Base-by-base conservation (phyloP, 64 coral and sea anemone species). In the Montipora foliosa region DNA sequence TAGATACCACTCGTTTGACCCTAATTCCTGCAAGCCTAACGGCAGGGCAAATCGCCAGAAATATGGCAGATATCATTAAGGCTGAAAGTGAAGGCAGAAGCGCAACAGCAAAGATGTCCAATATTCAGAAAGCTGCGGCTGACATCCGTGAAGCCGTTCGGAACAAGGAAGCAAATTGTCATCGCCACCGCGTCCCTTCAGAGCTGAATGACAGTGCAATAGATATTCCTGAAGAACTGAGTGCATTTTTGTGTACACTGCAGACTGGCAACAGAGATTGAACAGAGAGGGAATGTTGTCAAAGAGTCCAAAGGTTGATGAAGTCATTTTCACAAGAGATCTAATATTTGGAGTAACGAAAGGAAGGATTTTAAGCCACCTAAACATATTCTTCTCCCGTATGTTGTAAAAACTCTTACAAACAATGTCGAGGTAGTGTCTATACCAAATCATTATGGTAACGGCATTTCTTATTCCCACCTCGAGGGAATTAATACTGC, bases 391-490 rank as follows among this genome's bases (percentile, higher is more conserved):
- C 49, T 81, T 8, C 24, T 81, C 1, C 76, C 77, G 8, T 81
- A 90, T 69, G 89, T 62, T 51, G 89, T 90, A 11, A 92, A 92
- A 76, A 55, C 90, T 11, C 60, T 82, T 19, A 76, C 90, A 37
- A 92, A 84, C 67, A 92, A 84, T 15, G 79, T 92, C 2, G 48
- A 92, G 46, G n/a, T 92, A 25, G 72, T 92, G 5, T 47, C 6
- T 25, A 83, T 81, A n/a, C 19, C 61, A 81, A 81, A 90, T 12
- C 88, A 76, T 79, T 90, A 37, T 61, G 76, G 75, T 3, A 58
- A 80, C 49, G 77, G 77, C 5, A 90, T 90, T 47, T 55, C 55
- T 14, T 68, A 80, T 67, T 80, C 88, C 10, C 76, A 90, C 37
- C 44, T 90, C 5, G 59, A 68, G 82, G 82, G 68, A 37, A 85